These are phyloP conservation scores for Prietella phreatophila DNA, from an alignment of 2,113 vertebrate species.

Conservation along the genomic window DNA sequence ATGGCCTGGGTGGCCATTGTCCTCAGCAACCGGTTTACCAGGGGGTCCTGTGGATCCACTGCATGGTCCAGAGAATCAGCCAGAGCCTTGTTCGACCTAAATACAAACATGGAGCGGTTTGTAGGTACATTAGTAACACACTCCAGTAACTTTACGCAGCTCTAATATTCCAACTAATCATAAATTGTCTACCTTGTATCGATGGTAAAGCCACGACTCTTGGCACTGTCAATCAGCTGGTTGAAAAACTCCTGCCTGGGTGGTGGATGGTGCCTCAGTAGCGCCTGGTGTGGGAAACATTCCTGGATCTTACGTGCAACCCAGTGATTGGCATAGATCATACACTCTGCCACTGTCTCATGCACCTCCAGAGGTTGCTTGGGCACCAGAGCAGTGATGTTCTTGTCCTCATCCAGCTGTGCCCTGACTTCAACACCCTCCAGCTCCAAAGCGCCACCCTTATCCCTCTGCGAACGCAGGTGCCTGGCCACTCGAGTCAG, in stretches of 20 bases:
- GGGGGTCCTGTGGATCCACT: slow-evolving; percentile 77
- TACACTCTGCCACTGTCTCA: slow-evolving; percentile 92
- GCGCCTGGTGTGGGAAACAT: slow-evolving; percentile 81
- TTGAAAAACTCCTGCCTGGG: slow-evolving; percentile 87
- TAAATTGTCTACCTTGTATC: slow-evolving; percentile 78
- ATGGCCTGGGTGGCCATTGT: slow-evolving; percentile 93
- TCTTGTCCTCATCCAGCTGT: slow-evolving; percentile 83
- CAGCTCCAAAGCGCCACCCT: slow-evolving; percentile 85
- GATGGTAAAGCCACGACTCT: slow-evolving; percentile 80
- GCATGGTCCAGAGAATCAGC: slow-evolving; percentile 88
- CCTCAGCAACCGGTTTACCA: slow-evolving; percentile 85
- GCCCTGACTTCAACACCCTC: slow-evolving; percentile 88
- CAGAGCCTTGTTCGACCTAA: slow-evolving; percentile 88
- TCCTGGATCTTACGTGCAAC: slow-evolving; percentile 89
- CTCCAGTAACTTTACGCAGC: background rate
- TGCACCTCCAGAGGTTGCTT: slow-evolving; percentile 91
- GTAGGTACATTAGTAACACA: background rate
- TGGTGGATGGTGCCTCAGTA: slow-evolving; percentile 86
- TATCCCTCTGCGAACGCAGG: slow-evolving; percentile 75
- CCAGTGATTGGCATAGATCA: slow-evolving; percentile 99
- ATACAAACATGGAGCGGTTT: background rate
- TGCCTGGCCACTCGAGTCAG: slow-evolving; percentile 81
- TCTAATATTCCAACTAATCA: background rate
- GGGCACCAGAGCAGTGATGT: slow-evolving; percentile 86
- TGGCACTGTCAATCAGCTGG: slow-evolving; percentile 81